phyloP scores from a whole-genome alignment of 2,797 vertebrate genomes.

The Acanthurus leucopareius region DNA sequence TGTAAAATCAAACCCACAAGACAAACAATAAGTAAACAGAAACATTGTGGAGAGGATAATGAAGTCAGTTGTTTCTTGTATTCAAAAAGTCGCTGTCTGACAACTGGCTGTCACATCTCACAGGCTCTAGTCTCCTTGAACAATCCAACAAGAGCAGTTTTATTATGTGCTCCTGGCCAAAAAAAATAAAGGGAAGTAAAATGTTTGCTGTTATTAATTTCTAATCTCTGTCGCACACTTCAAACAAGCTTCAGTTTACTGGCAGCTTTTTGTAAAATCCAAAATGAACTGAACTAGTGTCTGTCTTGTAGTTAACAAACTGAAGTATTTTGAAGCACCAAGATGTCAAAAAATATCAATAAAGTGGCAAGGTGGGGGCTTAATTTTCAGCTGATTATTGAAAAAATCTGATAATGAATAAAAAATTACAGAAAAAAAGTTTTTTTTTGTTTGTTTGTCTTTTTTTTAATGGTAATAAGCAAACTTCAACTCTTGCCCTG shows the following conservation, averaged over 20 bases:
- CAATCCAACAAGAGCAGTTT: conserved; percentile 39
- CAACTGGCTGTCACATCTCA: conserved; percentile 46
- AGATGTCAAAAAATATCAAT: neutral
- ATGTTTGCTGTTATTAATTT: conserved; percentile 44
- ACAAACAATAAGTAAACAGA: conserved; percentile 21
- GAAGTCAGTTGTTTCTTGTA: conserved; percentile 18
- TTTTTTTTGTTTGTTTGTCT: neutral
- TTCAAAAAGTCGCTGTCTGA: conserved; percentile 31
- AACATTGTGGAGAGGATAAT: conserved; percentile 17
- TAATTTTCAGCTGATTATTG: neutral
- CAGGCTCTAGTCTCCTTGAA: conserved; percentile 50
- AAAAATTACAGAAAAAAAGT: neutral
- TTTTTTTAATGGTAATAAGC: neutral
- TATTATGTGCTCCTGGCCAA: conserved; percentile 32
- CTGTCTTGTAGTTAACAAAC: neutral
- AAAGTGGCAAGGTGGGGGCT: too few relatives aligned
- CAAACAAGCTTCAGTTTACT: conserved; percentile 5
- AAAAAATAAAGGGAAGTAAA: conserved; percentile 17
- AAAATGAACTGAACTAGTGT: neutral
- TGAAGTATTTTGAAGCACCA: neutral
- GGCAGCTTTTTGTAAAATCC: conserved; percentile 1
- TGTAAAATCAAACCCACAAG: conserved; percentile 13
- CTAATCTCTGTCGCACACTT: conserved; percentile 17
- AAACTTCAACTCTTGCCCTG: neutral
- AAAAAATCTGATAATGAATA: neutral